Evolutionary conservation across 2,113 vertebrate genomes (phyloP), one percentile per base, ranked within the genome.

Genomic region (Pseudonaja textilis): DNA sequence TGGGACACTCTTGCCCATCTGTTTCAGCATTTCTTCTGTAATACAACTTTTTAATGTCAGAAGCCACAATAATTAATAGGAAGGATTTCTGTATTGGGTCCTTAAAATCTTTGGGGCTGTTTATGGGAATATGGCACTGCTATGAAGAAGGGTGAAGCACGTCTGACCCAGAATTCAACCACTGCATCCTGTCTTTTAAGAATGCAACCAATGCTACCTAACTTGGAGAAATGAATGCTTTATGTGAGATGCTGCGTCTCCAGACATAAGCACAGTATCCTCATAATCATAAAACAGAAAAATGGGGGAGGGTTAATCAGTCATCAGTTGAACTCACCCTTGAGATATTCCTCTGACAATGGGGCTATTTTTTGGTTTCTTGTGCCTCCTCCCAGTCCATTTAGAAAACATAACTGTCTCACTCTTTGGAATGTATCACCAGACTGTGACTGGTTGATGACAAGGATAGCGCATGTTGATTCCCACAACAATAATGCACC

Each of bases 301-400:
- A 90, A 92, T 6, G 23, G 26, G 54, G 42, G 61, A 50, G 2
- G 92, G 85, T 89, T 94, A 93, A 91, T 34, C 90, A 54, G 6
- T 61, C 92, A 3, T 93, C 96, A 95, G 94, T 96, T 97, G 97
- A 97, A 97, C 96, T 97, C 97, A 97, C 95, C 90, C 97, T 6
- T 92, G 93, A 96, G 95, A 95, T 94, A 96, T 95, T 96, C 94
- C 95, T 93, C 2, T 12, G 95, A 98, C 97, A 98, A 97, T 96
- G 94, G 92, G 74, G 42, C 90, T 94, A 94, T 98, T 98, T 96
- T 96, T 61, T 86, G 42, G 23, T 52, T 52, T 55, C 57, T 55
- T 25, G 22, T 47, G 56, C 91, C 85, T 94, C 88, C 10, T 90
- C 86, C 93, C 34, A 56, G 93, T 91, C 95, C 89, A 0, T 50